Conservation (phyloP, 2,888 invertebrate genomes). For the Chymomyza procnemis region DNA sequence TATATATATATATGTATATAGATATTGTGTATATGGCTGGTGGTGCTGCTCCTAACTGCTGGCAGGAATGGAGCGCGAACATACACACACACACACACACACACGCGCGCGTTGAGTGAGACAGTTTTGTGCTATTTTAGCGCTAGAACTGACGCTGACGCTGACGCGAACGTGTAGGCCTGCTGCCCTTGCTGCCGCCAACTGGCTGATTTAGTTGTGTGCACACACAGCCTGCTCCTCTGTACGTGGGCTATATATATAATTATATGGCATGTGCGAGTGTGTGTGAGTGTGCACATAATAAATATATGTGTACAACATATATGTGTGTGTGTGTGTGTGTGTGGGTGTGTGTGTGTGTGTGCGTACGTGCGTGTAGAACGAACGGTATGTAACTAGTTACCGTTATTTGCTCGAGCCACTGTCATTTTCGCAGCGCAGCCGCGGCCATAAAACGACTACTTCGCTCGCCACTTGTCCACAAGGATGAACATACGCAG, state of each 20-base stretch:
- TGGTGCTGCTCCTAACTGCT: background rate
- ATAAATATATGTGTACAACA: too few species aligned
- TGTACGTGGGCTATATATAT: background rate
- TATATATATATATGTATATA: too few species aligned
- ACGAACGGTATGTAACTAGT: too few species aligned
- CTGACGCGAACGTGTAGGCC: background rate
- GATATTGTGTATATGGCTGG: too few species aligned
- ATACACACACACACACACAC: too few species aligned
- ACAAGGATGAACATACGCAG: too few species aligned
- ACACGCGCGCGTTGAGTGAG: too few species aligned
- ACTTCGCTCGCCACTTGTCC: too few species aligned
- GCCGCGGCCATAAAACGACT: too few species aligned
- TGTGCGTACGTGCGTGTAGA: background rate
- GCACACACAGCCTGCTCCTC: background rate
- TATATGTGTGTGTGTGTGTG: background rate
- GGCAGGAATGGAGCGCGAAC: conserved; percentile 19
- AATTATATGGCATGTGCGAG: background rate
- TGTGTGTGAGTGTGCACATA: background rate
- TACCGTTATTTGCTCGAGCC: background rate
- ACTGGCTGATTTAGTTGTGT: background rate
- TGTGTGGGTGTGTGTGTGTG: conserved; percentile 5
- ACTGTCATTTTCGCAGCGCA: background rate
- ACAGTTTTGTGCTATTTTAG: conserved; percentile 1
- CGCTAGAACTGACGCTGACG: background rate
- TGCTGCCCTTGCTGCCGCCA: background rate